A percentile compares a stretch with the other conserved stretches of the same genome.
phyloP scores from a whole-genome alignment of 2,113 vertebrate genomes.

The Acrocephalus kingi region DNA sequence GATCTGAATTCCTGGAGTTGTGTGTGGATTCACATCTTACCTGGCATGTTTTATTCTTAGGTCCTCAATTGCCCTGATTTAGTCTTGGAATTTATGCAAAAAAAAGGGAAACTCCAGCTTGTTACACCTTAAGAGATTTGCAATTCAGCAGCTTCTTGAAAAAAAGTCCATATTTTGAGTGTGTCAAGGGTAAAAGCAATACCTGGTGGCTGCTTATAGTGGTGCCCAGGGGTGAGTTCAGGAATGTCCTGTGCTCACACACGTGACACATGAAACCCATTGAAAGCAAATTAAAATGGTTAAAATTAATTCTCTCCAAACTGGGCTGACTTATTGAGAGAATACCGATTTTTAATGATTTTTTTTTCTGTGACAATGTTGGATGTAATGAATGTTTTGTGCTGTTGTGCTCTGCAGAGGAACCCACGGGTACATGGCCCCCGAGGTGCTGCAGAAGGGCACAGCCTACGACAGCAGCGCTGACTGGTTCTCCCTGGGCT shows the following conservation, averaged over 20 bases:
- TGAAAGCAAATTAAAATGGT: neutral
- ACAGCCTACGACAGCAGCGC: constrained; percentile 97
- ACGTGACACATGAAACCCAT: fast-evolving
- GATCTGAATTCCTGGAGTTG: neutral
- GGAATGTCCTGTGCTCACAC: neutral
- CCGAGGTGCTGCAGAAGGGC: constrained; percentile 97
- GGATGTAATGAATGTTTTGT: neutral
- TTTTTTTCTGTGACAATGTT: fast-evolving
- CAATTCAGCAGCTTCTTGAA: neutral
- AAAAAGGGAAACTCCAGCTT: neutral
- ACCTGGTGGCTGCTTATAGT: fast-evolving
- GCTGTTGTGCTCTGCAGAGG: constrained; percentile 73
- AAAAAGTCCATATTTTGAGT: neutral
- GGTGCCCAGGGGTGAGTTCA: neutral
- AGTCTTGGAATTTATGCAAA: neutral
- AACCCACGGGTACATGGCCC: constrained; percentile 98
- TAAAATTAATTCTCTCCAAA: neutral
- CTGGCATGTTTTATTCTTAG: neutral
- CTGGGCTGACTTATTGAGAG: neutral
- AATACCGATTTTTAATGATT: neutral
- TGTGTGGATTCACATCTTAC: neutral
- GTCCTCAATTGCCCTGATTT: neutral
- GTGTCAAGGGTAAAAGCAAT: neutral
- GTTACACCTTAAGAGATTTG: neutral
- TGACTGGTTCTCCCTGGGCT: constrained; percentile 98